Evolutionary conservation across 2,888 invertebrate genomes (phyloP).

Genomic region (Temnothorax unifasciatus): DNA sequence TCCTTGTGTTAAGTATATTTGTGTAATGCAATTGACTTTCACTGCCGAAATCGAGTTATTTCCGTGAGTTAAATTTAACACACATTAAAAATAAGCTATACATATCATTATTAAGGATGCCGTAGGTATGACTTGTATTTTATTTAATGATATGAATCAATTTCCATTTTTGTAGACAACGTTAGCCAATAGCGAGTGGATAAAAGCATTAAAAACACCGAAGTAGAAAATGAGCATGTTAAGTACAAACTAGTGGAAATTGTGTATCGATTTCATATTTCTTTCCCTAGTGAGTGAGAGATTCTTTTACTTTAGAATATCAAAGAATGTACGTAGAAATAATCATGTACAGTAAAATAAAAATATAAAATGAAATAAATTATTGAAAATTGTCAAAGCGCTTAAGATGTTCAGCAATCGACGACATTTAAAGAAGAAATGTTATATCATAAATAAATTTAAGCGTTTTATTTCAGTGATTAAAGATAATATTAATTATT

Average conservation of each 20-base stretch:
- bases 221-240: conserved; percentile 69
- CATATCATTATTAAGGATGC: conserved; percentile 36
- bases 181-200: conserved; percentile 38
- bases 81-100: background rate
- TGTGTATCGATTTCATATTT: conserved; percentile 35
- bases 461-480: conserved; percentile 13
- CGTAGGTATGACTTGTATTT: background rate
- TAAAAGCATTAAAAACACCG: conserved; percentile 3
- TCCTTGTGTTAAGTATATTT: conserved; percentile 23
- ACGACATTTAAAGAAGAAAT: conserved; percentile 10
- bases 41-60: conserved; percentile 40
- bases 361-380: conserved; percentile 47
- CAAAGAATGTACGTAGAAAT: conserved; percentile 21
- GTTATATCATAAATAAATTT: conserved; percentile 35
- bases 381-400: background rate
- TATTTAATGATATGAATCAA: conserved; percentile 18
- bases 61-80: background rate
- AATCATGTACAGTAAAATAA: conserved; percentile 61
- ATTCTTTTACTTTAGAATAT: conserved; percentile 30
- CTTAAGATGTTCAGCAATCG: conserved; percentile 24
- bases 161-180: conserved; percentile 29
- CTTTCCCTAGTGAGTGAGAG: conserved; percentile 2
- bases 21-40: conserved; percentile 42
- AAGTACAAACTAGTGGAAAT: conserved; percentile 73
- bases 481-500: conserved; percentile 29